Percentiles rank a stretch among this genome's conserved stretches.
Conservation (phyloP, 2,797 vertebrate species). For the Coregonus suidteri region DNA sequence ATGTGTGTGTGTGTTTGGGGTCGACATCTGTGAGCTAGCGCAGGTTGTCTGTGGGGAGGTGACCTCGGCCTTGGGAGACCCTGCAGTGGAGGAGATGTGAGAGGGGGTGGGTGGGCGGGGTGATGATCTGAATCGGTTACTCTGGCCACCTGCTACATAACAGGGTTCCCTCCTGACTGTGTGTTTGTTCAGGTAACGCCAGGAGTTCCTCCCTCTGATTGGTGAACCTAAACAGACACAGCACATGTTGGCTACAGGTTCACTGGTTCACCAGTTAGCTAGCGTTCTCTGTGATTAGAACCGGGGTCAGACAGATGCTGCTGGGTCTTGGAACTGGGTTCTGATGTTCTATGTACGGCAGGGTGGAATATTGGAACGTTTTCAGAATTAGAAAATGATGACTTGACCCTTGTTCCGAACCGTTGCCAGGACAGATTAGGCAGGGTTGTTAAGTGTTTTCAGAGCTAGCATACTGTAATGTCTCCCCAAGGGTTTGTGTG, state of each 20-base stretch:
- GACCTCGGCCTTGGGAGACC: constrained; percentile 81
- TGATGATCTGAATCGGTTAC: constrained; percentile 77
- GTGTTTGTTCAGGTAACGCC: constrained; percentile 81
- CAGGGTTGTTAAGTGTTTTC: background rate
- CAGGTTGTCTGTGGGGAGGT: constrained; percentile 76
- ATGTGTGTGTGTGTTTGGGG: background rate
- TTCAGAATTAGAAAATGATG: background rate
- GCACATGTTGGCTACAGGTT: constrained; percentile 17
- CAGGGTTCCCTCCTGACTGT: constrained; percentile 66
- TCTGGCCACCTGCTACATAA: constrained; percentile 81
- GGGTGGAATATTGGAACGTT: background rate
- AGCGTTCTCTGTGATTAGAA: background rate
- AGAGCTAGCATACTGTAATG: background rate
- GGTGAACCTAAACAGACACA: constrained; percentile 48
- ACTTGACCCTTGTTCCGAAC: constrained; percentile 3
- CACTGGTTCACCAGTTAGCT: constrained; percentile 2
- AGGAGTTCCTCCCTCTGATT: constrained; percentile 68
- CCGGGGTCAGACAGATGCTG: constrained; percentile 38
- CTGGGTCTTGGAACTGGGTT: background rate
- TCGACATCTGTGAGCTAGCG: constrained; percentile 72
- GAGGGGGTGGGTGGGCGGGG: constrained; percentile 34
- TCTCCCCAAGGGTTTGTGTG: constrained; percentile 2
- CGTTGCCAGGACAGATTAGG: constrained; percentile 5
- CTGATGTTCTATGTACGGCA: background rate
- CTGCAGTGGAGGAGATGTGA: constrained; percentile 45